Percentiles rank a stretch among this genome's conserved stretches.
Evolutionary conservation across 2,113 vertebrate genomes (phyloP).

Genomic region (Oplegnathus fasciatus): DNA sequence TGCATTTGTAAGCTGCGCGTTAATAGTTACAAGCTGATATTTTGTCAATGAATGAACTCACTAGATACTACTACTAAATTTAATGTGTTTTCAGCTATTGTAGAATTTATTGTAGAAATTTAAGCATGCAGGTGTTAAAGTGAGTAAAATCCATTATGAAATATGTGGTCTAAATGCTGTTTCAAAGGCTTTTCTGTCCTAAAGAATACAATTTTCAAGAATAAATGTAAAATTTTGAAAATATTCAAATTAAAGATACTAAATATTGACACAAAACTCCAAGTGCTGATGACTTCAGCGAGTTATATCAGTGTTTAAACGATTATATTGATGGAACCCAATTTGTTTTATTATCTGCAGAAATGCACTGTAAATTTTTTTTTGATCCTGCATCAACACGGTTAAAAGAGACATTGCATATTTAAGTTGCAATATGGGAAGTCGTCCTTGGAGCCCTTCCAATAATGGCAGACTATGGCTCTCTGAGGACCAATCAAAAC

Average conservation of each 20-base stretch:
- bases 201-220: not conserved
- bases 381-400: not conserved
- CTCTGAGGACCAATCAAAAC: slow-evolving; percentile 51
- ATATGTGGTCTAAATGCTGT: not conserved
- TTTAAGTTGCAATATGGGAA: not conserved
- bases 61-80: not conserved
- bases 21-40: slow-evolving; percentile 20
- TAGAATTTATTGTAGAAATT: slow-evolving; percentile 19
- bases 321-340: not conserved
- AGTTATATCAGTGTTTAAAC: not conserved
- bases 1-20: slow-evolving; percentile 32
- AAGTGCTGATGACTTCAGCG: not conserved
- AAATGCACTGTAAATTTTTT: not conserved
- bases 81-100: slow-evolving; percentile 37
- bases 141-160: not conserved
- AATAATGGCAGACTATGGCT: not conserved
- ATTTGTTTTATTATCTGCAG: not conserved
- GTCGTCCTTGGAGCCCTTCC: not conserved
- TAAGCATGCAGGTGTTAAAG: not conserved
- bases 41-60: slow-evolving; percentile 24
- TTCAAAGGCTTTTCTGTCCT: not conserved
- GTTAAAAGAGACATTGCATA: not conserved
- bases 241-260: not conserved
- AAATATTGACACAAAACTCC: not conserved
- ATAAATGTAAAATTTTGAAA: not conserved